Conservation (phyloP, 2,888 invertebrate genomes). For the Pseudeuparius sepicola region DNA sequence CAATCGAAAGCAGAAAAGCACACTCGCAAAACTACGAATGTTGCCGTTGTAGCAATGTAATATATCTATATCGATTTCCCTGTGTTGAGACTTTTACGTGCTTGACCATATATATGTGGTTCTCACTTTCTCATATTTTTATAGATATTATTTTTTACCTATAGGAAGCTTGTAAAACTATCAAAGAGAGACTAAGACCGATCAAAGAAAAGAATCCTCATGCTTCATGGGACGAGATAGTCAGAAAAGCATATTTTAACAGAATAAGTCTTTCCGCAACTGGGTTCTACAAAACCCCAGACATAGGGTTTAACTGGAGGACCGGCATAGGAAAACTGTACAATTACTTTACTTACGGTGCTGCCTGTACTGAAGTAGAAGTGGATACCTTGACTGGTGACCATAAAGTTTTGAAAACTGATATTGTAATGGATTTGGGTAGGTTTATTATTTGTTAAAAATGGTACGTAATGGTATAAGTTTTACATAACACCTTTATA, state of each 20-base stretch:
- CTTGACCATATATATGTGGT: too few species aligned
- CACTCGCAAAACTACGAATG: too few species aligned
- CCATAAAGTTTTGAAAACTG: slow-evolving; percentile 76
- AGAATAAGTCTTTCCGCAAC: slow-evolving; percentile 72
- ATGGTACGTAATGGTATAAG: too few species aligned
- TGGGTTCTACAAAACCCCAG: slow-evolving; percentile 72
- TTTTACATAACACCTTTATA: too few species aligned
- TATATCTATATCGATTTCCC: too few species aligned
- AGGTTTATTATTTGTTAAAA: slow-evolving; percentile 10
- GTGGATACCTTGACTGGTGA: slow-evolving; percentile 92
- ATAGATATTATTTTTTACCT: too few species aligned
- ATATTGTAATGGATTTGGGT: slow-evolving; percentile 94
- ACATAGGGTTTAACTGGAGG: slow-evolving; percentile 59
- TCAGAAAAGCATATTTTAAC: slow-evolving; percentile 63
- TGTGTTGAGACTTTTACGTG: too few species aligned
- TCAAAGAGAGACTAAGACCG: slow-evolving; percentile 64
- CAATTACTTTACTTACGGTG: slow-evolving; percentile 81
- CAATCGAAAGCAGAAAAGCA: too few species aligned
- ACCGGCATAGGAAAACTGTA: slow-evolving; percentile 64
- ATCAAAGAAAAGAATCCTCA: slow-evolving; percentile 65
- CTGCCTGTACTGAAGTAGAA: slow-evolving; percentile 81
- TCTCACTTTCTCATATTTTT: too few species aligned
- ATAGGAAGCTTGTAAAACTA: slow-evolving; percentile 61
- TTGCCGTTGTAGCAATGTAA: too few species aligned
- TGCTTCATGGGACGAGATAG: slow-evolving; percentile 78